Evolutionary conservation across 2,888 invertebrate species (phyloP).

Genomic region (Epinotia brunnichana): DNA sequence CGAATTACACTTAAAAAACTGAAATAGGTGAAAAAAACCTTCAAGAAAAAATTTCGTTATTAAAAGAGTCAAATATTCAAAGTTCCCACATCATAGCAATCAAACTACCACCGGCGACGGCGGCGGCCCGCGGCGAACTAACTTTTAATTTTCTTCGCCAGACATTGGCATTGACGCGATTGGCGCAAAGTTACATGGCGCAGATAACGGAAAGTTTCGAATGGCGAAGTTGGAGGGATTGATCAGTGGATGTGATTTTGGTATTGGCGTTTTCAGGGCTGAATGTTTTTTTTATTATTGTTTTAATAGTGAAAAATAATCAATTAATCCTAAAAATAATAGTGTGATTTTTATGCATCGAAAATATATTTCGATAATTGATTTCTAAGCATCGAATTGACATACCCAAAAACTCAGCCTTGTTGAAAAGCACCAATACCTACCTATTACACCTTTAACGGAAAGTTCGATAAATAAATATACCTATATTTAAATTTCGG

Average conservation of each 20-base stretch:
- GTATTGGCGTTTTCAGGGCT: background rate
- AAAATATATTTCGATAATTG: too few species aligned
- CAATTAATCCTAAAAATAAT: too few species aligned
- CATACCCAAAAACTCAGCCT: too few species aligned
- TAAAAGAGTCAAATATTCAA: background rate
- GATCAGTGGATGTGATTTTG: constrained; percentile 23
- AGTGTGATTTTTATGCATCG: too few species aligned
- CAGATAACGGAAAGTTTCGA: constrained; percentile 70
- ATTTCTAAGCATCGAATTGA: too few species aligned
- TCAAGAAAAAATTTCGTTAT: background rate
- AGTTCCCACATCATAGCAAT: constrained; percentile 49
- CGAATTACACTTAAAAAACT: too few species aligned
- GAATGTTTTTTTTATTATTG: background rate
- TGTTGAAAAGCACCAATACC: too few species aligned
- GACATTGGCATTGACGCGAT: constrained; percentile 76
- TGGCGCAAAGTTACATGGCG: constrained; percentile 75
- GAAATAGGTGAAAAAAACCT: too few species aligned
- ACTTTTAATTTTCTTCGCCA: constrained; percentile 80
- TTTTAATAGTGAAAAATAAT: too few species aligned
- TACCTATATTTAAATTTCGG: too few species aligned
- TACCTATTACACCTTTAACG: too few species aligned
- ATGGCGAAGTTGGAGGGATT: constrained; percentile 39
- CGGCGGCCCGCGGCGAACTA: constrained; percentile 73
- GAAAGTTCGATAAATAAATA: too few species aligned
- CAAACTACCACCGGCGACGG: constrained; percentile 68